Evolutionary conservation across 2,888 invertebrate species (phyloP), one percentile per base, ranked within the genome.

Genomic region (Nasonovia ribisnigri): DNA sequence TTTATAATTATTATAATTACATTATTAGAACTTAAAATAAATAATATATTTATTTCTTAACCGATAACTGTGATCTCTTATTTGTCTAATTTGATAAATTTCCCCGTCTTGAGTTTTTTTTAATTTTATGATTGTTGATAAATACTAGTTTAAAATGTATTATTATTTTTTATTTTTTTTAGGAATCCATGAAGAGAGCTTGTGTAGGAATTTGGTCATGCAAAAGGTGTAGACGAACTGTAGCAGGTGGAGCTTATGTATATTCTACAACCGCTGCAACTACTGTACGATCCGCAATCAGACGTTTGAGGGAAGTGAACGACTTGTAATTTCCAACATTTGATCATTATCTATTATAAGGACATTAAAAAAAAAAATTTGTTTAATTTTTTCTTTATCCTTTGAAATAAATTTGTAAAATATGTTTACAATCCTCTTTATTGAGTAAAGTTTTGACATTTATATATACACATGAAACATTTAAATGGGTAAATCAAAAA

Each of bases 181-280:
- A 99, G 99, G 99, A 99, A 96, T 98, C 99, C 95, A 99, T 99
- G 99, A 99, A 99, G 96, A 97, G 99, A 95, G 97, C 97, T 95
- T 99, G 98, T 95, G 99, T 99, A 94, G 99, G 99, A 95, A 99
- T 99, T 96, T 99, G 99, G 99, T 97, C 98, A 84, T 99, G 99
- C 97, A 98, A 98, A 96, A 97, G 99, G 94, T 99, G 99, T 96
- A 98, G 98, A 96, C 98, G 99, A 96, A 98, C 98, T 91, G 99
- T 99, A 94, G 99, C 98, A 95, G 99, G 99, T 95, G 99, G 99
- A 95, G 99, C 99, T 43, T 99, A 99, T 98, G 99, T 99, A 84
- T 99, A 99, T 96, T 98, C 99, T 77, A 99, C 99, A 95, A 99
- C 99, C 48, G 99, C 99, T 94, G 99, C 99, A 93, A 99, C 99